Base-by-base conservation (phyloP, 2,888 invertebrate species). In the Ariolimax columbianus region DNA sequence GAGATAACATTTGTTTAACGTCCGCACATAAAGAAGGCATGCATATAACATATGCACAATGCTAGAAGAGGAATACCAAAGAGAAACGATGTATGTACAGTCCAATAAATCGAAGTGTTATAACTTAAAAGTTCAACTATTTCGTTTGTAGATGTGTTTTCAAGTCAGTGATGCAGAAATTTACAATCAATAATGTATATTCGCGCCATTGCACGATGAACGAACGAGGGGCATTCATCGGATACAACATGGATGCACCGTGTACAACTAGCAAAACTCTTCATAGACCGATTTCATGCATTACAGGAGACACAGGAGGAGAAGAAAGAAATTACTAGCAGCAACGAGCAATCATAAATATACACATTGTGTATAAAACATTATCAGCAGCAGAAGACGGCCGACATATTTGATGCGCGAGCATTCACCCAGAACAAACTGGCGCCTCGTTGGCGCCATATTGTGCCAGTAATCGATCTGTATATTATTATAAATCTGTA, bases 361-460 rank as follows among this genome's bases (percentile, higher is more conserved):
- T 26, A 75, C 75, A 75, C 75, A 75, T 43, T 75, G 75, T 75
- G 33, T 51, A 40, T 40, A 51, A 51, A 51, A 75, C 51, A 75
- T 75, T 30, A 75, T 47, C 51, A 51, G 51, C 47, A 75, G 47
- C 33, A 75, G 51, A 75, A 30, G 33, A 51, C 51, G 9, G 17
- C 47, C 47, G 75, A 75, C 75, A 36, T 75, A 47, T 75, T 51
- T 51, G 33, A 75, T 51, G 51, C 51, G 47, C 75, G 75, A 14
- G 75, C 75, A 51, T 51, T 75, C 75, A 75, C 51, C 75, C 75
- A 51, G 30, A 75, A 33, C 75, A 75, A 75, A 75, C 19, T 47
- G 75, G 51, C 75, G 75, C 75, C 75, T 33, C 33, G 47, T 3
- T 47, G 75, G 51, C 75, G 75, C 75, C 75, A 75, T 75, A 51